A percentile compares a stretch with the other conserved stretches of the same genome.
Evolutionary conservation across 2,888 invertebrate genomes (phyloP).

Genomic region (Pomacea canaliculata): DNA sequence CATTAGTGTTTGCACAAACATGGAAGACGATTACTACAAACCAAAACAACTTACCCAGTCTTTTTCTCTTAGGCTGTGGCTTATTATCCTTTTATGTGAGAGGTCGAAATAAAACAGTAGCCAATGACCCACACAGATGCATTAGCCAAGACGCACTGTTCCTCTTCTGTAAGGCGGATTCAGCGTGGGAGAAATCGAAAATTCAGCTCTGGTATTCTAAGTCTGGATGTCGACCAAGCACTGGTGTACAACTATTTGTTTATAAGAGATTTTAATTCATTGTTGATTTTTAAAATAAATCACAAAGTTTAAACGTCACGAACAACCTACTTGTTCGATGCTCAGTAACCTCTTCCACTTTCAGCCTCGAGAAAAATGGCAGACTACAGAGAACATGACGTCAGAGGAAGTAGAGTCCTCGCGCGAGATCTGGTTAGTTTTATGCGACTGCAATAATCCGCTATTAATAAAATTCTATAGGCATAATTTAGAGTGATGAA

Average conservation of each 20-base stretch:
- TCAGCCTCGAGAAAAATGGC: slow-evolving; percentile 18
- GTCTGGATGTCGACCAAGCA: not conserved
- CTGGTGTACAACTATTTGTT: not conserved
- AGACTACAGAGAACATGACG: slow-evolving; percentile 21
- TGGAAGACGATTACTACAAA: too few relatives aligned
- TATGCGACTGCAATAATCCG: not conserved
- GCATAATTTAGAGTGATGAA: too few relatives aligned
- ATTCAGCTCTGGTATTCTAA: not conserved
- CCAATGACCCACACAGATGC: slow-evolving; percentile 21
- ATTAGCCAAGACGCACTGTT: slow-evolving; percentile 20
- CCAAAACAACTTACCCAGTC: too few relatives aligned
- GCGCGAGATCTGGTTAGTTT: slow-evolving; percentile 5
- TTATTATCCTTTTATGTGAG: slow-evolving; percentile 9
- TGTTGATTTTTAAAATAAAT: not conserved
- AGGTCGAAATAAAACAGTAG: slow-evolving; percentile 17
- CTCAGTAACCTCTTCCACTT: not conserved
- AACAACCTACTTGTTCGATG: not conserved
- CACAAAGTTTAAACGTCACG: not conserved
- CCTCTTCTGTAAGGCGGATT: not conserved
- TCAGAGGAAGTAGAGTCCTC: slow-evolving; percentile 25
- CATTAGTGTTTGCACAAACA: too few relatives aligned
- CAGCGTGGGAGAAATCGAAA: slow-evolving; percentile 4
- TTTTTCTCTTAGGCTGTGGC: not conserved
- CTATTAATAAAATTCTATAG: too few relatives aligned
- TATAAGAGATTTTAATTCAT: not conserved